Conservation (phyloP, 2,797 vertebrate genomes). For the Brachymystax lenok region DNA sequence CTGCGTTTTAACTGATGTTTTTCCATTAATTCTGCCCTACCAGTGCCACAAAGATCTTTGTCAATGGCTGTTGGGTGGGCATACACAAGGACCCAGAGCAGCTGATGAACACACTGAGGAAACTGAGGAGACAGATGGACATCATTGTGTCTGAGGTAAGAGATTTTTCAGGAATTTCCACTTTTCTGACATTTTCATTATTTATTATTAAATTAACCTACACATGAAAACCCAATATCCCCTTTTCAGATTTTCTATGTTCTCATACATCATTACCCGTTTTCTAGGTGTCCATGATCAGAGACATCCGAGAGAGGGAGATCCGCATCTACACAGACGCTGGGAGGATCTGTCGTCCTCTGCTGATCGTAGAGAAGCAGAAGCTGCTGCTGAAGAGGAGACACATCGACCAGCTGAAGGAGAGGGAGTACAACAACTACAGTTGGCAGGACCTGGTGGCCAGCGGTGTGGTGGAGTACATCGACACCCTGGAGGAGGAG, state of each 20-base stretch:
- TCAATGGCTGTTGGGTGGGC: conserved; percentile 98
- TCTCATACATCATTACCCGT: no score
- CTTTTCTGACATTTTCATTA: no score
- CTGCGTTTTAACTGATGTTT: background rate
- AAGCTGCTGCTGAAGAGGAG: conserved; percentile 94
- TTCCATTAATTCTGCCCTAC: background rate
- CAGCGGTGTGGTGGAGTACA: conserved; percentile 97
- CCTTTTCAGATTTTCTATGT: no score
- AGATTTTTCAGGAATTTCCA: background rate
- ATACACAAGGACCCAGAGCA: conserved; percentile 99
- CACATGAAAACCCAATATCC: no score
- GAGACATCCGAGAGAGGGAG: conserved; percentile 95
- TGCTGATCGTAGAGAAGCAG: conserved; percentile 97
- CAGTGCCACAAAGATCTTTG: conserved; percentile 98
- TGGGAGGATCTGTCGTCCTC: conserved; percentile 92
- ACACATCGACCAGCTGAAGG: conserved; percentile 97
- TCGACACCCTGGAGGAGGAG: conserved; percentile 97
- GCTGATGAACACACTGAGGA: conserved; percentile 96
- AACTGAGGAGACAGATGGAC: conserved; percentile 96
- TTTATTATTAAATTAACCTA: no score
- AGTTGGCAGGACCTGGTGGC: conserved; percentile 99
- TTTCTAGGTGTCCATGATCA: conserved; percentile 93
- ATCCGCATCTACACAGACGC: conserved; percentile 98
- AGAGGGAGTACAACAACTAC: conserved; percentile 98
- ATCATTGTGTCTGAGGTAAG: conserved; percentile 97